A percentile compares a stretch with the other conserved stretches of the same genome.
phyloP scores from a whole-genome alignment of 1,140 invertebrate genomes.

The Ceratitis capitata region DNA sequence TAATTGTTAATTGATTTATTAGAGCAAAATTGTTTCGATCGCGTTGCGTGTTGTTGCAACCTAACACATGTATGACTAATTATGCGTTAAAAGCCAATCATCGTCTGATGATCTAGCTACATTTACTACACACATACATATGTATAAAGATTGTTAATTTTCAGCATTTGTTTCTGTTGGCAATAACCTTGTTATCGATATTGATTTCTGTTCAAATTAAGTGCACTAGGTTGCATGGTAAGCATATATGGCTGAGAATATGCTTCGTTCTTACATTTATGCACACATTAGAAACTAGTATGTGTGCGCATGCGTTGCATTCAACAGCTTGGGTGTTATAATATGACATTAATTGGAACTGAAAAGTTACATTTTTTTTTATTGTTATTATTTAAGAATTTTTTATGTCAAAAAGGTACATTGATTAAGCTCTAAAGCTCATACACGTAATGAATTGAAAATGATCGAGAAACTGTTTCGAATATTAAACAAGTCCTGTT shows the following conservation, averaged over 20 bases:
- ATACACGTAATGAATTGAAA: too few species aligned
- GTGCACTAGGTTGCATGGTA: conserved; percentile 6
- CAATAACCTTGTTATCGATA: conserved; percentile 25
- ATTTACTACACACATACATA: too few species aligned
- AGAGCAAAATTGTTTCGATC: neutral
- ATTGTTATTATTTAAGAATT: too few species aligned
- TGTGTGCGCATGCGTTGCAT: neutral
- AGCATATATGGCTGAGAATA: neutral
- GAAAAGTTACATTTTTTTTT: too few species aligned
- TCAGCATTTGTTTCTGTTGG: neutral
- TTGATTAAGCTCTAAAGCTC: too few species aligned
- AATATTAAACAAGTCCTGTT: too few species aligned
- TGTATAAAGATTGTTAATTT: neutral
- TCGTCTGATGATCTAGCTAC: neutral
- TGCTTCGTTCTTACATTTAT: neutral
- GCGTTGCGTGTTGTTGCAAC: neutral
- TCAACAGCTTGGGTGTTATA: neutral
- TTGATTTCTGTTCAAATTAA: conserved; percentile 20
- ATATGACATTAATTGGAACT: neutral
- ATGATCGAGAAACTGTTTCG: too few species aligned
- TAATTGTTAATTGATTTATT: conserved; percentile 25
- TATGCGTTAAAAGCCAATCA: conserved; percentile 3
- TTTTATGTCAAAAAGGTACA: too few species aligned
- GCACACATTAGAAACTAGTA: neutral
- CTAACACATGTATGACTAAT: neutral